Evolutionary conservation across 1,140 invertebrate genomes (phyloP).

Genomic region (Apis florea): DNA sequence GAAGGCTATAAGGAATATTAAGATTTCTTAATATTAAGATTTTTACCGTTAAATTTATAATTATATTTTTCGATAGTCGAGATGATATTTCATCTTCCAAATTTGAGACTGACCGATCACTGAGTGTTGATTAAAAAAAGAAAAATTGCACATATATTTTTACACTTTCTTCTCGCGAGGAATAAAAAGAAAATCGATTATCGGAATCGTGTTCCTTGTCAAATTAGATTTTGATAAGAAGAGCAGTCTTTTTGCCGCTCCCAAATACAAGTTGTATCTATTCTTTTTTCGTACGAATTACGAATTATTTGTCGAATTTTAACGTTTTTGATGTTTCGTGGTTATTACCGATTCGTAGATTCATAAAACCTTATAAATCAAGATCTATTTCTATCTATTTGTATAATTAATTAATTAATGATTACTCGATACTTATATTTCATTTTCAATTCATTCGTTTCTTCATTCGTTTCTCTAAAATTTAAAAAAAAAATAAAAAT

Average conservation of each 20-base stretch:
- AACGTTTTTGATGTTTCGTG: not conserved
- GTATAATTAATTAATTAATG: not conserved
- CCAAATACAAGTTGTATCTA: not conserved
- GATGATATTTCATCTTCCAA: not conserved
- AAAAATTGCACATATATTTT: not conserved
- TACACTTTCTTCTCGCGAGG: not conserved
- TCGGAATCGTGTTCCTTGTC: not conserved
- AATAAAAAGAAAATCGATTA: not conserved
- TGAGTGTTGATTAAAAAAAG: not conserved
- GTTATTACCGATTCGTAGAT: not conserved
- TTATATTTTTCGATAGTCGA: not conserved
- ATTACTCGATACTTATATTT: constrained; percentile 1
- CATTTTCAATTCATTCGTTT: not conserved
- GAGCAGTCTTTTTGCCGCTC: not conserved
- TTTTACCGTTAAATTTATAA: not conserved
- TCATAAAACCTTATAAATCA: not conserved
- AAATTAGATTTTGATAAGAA: not conserved
- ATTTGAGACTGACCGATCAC: constrained; percentile 17
- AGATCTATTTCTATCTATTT: not conserved
- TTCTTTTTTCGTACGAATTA: not conserved
- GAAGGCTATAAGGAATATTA: not conserved
- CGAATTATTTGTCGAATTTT: not conserved
- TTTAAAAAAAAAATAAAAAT: not conserved
- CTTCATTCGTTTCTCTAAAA: not conserved
- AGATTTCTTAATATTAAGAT: not conserved